Percentiles rank a stretch among this genome's conserved stretches.
These are phyloP conservation scores for Cathartes aura DNA, from an alignment of 2,113 vertebrate species.

Conservation along the genomic window DNA sequence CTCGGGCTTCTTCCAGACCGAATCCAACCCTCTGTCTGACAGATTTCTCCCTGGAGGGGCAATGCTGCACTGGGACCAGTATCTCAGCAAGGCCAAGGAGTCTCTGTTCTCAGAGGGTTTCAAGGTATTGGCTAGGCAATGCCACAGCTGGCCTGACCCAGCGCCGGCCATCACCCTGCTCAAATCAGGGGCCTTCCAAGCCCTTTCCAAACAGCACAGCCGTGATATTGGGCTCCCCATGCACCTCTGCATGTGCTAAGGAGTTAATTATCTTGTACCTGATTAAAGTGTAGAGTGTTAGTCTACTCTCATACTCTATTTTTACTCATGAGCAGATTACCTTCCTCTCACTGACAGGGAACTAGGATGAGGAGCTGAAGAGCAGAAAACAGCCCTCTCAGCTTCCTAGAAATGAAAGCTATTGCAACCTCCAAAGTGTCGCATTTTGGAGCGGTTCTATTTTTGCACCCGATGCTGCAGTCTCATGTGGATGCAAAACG, in stretches of 20 bases:
- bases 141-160: background rate
- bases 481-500: background rate
- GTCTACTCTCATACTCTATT: background rate
- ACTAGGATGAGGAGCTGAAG: background rate
- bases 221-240: fast-evolving
- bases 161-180: fast-evolving
- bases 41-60: background rate
- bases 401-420: background rate
- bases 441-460: background rate
- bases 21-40: background rate
- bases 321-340: background rate
- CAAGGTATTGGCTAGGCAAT: background rate
- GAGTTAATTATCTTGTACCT: background rate
- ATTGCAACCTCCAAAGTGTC: background rate
- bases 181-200: background rate
- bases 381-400: background rate
- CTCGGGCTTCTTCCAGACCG: background rate
- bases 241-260: background rate
- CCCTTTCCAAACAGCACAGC: fast-evolving
- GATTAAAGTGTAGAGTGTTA: background rate
- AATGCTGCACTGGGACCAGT: background rate
- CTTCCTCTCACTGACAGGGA: background rate
- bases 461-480: background rate
- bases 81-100: background rate
- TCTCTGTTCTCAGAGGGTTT: background rate